phyloP scores from a whole-genome alignment of 2,113 vertebrate genomes.

The Variabilichromis moorii region DNA sequence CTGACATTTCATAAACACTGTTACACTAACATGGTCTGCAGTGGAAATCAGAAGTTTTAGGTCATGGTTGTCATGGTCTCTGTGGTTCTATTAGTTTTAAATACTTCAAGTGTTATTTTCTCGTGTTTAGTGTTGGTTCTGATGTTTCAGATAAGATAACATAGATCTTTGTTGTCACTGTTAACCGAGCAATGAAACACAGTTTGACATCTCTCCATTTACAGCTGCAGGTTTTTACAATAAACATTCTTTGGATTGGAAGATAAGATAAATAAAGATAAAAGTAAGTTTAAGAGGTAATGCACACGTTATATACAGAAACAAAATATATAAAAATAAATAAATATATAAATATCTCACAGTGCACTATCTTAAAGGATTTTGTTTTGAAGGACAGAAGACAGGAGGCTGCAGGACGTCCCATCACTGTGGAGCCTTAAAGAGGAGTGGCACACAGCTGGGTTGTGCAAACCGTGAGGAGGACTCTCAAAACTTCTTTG shows the following conservation, averaged over 20 bases:
- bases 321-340: neutral
- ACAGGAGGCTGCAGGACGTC: neutral
- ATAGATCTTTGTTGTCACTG: neutral
- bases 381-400: neutral
- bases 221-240: neutral
- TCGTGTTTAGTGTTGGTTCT: neutral
- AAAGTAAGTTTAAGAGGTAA: neutral
- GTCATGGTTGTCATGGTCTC: neutral
- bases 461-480: neutral
- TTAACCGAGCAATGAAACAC: neutral
- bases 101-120: neutral
- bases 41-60: neutral
- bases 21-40: neutral
- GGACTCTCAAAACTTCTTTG: neutral
- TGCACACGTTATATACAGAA: neutral
- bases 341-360: neutral
- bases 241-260: neutral
- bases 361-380: neutral
- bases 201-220: neutral
- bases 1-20: neutral
- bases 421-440: neutral
- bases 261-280: neutral
- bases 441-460: neutral
- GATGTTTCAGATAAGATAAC: rapidly evolving
- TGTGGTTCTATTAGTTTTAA: neutral